Base-by-base conservation (phyloP, 2,113 vertebrate genomes). In the Solea solea region DNA sequence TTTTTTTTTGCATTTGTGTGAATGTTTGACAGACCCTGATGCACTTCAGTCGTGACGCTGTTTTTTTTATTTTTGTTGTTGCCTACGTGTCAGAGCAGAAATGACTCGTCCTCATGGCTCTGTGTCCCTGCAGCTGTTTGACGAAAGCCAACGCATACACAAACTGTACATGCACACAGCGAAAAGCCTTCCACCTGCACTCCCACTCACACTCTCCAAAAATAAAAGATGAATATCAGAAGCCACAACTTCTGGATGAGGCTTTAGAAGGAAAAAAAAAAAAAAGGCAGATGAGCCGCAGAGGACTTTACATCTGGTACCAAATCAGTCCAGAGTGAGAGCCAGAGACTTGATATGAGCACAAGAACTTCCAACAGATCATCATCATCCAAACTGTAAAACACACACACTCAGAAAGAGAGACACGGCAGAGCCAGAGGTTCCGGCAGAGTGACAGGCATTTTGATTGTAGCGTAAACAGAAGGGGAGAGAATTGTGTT, bases 391-490 rank as follows among this genome's bases (percentile, higher is more conserved):
- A 86, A 81, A 83, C 55, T 78, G 66, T 78, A 70, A 64, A 76
- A 77, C 55, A 78, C 61, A 80, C 64, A 74, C 63, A 52, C 72
- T 67, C 45, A 56, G 61, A 54, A 1, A 8, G 45, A 48, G 45
- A 34, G 14, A 70, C 12, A 42, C 61, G 68, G 60, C 70, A 62
- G 62, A 78, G 75, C 80, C 84, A 81, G 70, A 21, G 55, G 81
- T 80, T 86, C 81, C 82, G 52, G 86, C 72, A 80, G 78, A 82
- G 81, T 79, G 83, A 88, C 77, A 81, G 72, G 82, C 74, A 65
- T 88, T 88, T 83, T 86, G 85, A 86, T 87, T 87, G 75, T 87
- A 81, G 62, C 68, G 73, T 88, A 80, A 89, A 88, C 89, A 90
- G 73, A 82, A 48, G 49, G 21, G 16, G 77, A 74, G 69, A 68